Base-by-base conservation (phyloP, 2,797 vertebrate species). In the Channallabes apus region DNA sequence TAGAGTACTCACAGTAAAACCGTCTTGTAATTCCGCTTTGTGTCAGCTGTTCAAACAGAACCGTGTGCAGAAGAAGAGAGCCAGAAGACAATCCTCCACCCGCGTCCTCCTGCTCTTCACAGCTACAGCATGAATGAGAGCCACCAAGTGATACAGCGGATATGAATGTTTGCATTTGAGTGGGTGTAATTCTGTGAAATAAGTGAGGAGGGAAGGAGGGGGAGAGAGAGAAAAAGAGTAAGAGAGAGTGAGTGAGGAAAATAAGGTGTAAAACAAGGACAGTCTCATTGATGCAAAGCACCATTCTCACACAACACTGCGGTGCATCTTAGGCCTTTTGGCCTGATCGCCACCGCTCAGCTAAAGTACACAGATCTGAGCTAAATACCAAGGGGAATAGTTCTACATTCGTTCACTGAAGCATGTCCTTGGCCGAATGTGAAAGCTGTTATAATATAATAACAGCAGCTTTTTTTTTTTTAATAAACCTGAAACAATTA, bases 81-180 rank as follows among this genome's bases (percentile, higher is more conserved):
- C 61, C 41, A 82, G 84, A 69, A 85, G 81, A 78, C 82, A 71
- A 38, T 80, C 68, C 69, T 85, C 71, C 73, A 84, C 84, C 87
- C 69, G 71, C 83, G 83, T 58, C 80, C 67, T 67, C 84, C 73
- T 85, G 87, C 86, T 84, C 86, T 87, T 89, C 87, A 87, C 92
- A 92, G 92, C 86, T 84, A 88, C 86, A 87, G 85, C 87, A 93
- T 91, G 92, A 92, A 93, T 93, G 93, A 93, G 92, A 94, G 92
- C 88, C 93, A 93, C 93, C 94, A 92, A 88, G 92, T 94, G 92
- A 93, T 93, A 89, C 84, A 92, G 92, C 91, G 87, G 88, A 90
- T 90, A 93, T 88, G 87, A 88, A 85, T 89, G 87, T 90, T 90
- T 89, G 87, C 87, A 82, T 86, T 86, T 88, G 87, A 88, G 90